Base-by-base conservation (phyloP, 2,113 vertebrate genomes). In the Dendrocopos noguchii region DNA sequence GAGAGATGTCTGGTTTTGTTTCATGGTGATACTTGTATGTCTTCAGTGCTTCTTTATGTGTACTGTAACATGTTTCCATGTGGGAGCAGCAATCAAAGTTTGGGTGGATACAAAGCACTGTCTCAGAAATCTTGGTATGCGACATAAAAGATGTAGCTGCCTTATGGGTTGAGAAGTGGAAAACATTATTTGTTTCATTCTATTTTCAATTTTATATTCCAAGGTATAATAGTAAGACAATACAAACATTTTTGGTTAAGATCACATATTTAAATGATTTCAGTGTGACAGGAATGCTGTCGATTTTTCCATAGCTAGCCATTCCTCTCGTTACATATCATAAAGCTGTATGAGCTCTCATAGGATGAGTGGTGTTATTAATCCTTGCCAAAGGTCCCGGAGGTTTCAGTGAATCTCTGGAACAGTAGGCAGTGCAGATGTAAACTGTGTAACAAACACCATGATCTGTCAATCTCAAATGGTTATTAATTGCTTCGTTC, bases 171-270 rank as follows among this genome's bases (percentile, higher is more conserved):
- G 29, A 66, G 33, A 83, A 60, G 3, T 28, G 16, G 72, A 39
- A 39, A 8, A 3, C 2, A 19, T 3, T 19, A 7, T 85, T 47
- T 21, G 1, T 11, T 75, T 65, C 20, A 2, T 14, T 71, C 67
- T 34, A 0, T 39, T 42, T 22, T 46, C 31, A 6, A 1, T 3
- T 33, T 50, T 61, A 63, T 44, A 6, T 2, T 7, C 9, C 19
- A 6, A 21, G 2, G 27, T 21, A 57, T 21, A 68, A 36, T 20
- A 55, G 8, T 25, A 47, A 44, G 13, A 76, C 87, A 87, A 5
- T 3, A 34, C 44, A 52, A 52, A 31, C 15, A 27, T 18, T 34
- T 90, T 33, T 8, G 7, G 9, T n/a, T n/a, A 20, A 47, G 66
- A 73, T 82, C 27, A 14, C 3, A 2, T 12, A 11, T 47, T 71